Conservation (phyloP, 2,113 vertebrate genomes). For the Forbesichthys agassizii region DNA sequence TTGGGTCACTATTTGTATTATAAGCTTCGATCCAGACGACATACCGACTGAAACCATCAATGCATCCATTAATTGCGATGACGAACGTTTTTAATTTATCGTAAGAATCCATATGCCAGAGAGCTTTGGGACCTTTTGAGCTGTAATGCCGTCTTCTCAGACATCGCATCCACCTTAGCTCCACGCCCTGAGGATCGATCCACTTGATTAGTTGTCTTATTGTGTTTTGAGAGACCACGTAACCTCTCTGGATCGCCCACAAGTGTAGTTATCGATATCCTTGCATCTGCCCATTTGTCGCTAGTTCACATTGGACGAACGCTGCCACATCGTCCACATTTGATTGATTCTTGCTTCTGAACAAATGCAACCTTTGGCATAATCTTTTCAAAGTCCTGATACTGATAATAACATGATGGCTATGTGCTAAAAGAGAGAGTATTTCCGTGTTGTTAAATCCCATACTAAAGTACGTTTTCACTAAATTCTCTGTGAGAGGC, state of each 20-base stretch:
- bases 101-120: conserved; percentile 20
- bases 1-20: conserved; percentile 24
- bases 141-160: no score
- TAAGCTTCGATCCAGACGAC: conserved; percentile 31
- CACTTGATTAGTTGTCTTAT: conserved; percentile 4
- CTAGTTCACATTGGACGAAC: conserved; percentile 1
- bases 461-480: no score
- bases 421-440: no score
- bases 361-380: neutral
- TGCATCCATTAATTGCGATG: conserved; percentile 24
- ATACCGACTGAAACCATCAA: conserved; percentile 19
- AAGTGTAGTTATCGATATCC: conserved; percentile 15
- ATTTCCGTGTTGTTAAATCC: no score
- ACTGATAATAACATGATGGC: no score
- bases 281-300: conserved; percentile 9
- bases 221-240: neutral
- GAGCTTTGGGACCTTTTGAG: conserved; percentile 1
- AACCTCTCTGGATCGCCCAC: conserved; percentile 4
- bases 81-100: conserved; percentile 27
- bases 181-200: neutral
- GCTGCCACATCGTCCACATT: conserved; percentile 2
- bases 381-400: neutral
- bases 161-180: neutral
- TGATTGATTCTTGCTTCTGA: neutral
- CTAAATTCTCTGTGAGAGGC: no score